Base-by-base conservation (phyloP, 2,888 invertebrate species). In the Phaedon cochleariae region DNA sequence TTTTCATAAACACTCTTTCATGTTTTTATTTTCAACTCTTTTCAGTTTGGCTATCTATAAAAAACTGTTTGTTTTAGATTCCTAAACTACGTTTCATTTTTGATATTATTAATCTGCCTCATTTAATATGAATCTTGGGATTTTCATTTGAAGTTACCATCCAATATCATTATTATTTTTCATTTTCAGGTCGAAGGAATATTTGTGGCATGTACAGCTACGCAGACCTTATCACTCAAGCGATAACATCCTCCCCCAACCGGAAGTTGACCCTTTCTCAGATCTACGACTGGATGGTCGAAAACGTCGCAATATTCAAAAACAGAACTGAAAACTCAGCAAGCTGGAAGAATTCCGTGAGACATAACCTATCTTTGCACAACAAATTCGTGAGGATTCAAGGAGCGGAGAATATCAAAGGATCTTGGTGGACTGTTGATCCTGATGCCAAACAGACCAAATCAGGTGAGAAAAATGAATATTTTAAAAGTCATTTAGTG, bases 261-360 rank as follows among this genome's bases (percentile, higher is more conserved):
- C 95, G 96, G 84, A 87, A 98, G 67, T 89, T 99, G 72, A 99
- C 98, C 1, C 87, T 99, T 76, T 96, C 97, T 64, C 98, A 99
- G 86, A 98, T 99, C 80, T 99, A 99, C 88, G 98, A 99, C 85
- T 99, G 98, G 98, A 98, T 99, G 97, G 97, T 98, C 67, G 95
- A 96, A 85, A 98, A 99, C 85, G 97, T 99, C 79, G 93, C 97
- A 76, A 98, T 97, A 86, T 99, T 99, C 89, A 97, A 97, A 86
- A 98, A 99, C 86, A 98, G 98, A 85, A 98, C 98, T 45, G 98
- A 99, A 85, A 97, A 97, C 81, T 98, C 98, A 66, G 98, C 99
- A 69, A 98, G 99, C 81, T 99, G 99, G 99, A 99, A 99, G 97
- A 69, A 69, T 51, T 66, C 68, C 2, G 26, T 69, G 1, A 52